These are phyloP conservation scores for Phrynosoma blainvillii DNA, from an alignment of 2,113 vertebrate species.

Conservation along the genomic window DNA sequence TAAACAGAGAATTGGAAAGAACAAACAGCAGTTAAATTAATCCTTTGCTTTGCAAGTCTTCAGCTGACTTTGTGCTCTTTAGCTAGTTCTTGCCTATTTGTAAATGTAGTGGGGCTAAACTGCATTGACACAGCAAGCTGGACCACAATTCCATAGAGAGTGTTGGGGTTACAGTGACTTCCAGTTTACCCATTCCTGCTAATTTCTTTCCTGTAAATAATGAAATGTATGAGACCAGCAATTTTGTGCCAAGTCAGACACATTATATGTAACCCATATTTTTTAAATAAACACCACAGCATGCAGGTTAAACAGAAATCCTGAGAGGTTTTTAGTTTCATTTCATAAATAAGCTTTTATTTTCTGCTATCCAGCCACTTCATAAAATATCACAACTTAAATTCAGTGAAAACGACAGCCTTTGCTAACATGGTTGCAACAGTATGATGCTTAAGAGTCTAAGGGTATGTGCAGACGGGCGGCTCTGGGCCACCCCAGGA, in stretches of 20 bases:
- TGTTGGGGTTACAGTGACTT: constrained; percentile 17
- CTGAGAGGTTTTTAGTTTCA: background rate
- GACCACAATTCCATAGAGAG: background rate
- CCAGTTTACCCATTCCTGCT: background rate
- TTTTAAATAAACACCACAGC: constrained; percentile 6
- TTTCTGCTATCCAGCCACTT: constrained; percentile 15
- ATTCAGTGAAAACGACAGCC: background rate
- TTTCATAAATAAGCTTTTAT: background rate
- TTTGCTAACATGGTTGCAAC: background rate
- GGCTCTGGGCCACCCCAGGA: too few species aligned
- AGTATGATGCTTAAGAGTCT: background rate
- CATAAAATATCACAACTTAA: background rate
- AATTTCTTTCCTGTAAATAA: constrained; percentile 33
- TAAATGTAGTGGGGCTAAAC: background rate
- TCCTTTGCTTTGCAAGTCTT: constrained; percentile 8
- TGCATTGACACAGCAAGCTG: background rate
- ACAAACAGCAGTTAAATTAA: constrained; percentile 62
- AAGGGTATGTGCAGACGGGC: background rate
- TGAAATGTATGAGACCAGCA: background rate
- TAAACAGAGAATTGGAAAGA: constrained; percentile 66
- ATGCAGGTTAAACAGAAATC: constrained; percentile 11
- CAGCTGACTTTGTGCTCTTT: constrained; percentile 8
- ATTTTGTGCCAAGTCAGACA: constrained; percentile 15
- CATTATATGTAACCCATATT: background rate
- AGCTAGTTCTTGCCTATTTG: constrained; percentile 25